Percentiles rank a stretch among this genome's conserved stretches.
Conservation (phyloP, 2,797 vertebrate genomes). For the Sarcophilus harrisii region DNA sequence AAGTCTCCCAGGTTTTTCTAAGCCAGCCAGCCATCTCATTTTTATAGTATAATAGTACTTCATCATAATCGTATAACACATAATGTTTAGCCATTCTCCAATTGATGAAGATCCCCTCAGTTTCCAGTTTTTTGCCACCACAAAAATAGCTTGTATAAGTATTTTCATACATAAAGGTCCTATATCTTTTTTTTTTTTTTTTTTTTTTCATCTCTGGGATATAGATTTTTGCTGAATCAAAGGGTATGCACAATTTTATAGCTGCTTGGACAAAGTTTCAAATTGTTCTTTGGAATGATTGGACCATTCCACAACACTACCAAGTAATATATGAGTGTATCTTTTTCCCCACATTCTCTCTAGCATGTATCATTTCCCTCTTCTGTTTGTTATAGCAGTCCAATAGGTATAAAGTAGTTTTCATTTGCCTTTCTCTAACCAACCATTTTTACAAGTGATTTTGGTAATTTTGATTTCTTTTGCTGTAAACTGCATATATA, state of each 20-base stretch:
- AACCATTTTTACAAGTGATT: too few species aligned
- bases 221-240: too few species aligned
- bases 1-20: not conserved
- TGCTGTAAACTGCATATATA: too few species aligned
- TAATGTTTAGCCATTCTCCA: not conserved
- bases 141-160: not conserved
- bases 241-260: not conserved
- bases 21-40: not conserved
- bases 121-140: not conserved
- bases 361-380: not conserved
- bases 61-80: not conserved
- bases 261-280: not conserved
- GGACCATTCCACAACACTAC: not conserved
- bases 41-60: not conserved
- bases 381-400: not conserved
- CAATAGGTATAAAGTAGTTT: too few species aligned
- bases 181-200: not conserved
- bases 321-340: not conserved
- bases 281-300: not conserved
- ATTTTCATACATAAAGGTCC: not conserved
- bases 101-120: not conserved
- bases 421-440: too few species aligned
- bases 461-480: too few species aligned
- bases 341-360: not conserved
- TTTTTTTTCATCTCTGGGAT: too few species aligned